phyloP scores from a whole-genome alignment of 2,113 vertebrate genomes.

The Odontophorus gujanensis region DNA sequence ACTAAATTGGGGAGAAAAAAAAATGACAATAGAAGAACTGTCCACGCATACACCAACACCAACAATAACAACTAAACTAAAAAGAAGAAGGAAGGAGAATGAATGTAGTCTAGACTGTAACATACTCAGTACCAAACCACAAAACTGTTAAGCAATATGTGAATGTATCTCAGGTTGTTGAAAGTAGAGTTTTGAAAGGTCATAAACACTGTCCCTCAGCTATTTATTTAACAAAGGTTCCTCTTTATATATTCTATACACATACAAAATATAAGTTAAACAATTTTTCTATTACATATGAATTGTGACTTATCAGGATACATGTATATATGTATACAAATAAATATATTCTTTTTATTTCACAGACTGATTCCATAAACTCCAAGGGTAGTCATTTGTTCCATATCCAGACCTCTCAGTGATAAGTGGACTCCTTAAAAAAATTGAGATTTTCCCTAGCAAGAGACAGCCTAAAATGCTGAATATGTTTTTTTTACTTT shows the following conservation, averaged over 20 bases:
- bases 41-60: not conserved
- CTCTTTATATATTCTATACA: not conserved
- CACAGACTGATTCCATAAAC: not conserved
- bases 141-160: not conserved
- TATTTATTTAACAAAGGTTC: not conserved
- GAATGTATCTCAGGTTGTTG: not conserved
- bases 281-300: not conserved
- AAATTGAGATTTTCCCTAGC: not conserved
- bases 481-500: not conserved
- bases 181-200: not conserved
- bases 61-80: not conserved
- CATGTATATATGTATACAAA: rapidly evolving
- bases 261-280: not conserved
- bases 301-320: not conserved
- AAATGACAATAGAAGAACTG: not conserved
- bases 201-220: not conserved
- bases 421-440: not conserved
- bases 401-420: not conserved
- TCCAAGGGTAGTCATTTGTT: not conserved
- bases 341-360: not conserved
- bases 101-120: not conserved
- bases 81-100: not conserved
- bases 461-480: slow-evolving; percentile 45
- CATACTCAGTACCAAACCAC: not conserved
- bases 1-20: not conserved